Evolutionary conservation across 2,888 invertebrate species (phyloP), one percentile per base, ranked within the genome.

Genomic region (Neoaliturus tenellus): DNA sequence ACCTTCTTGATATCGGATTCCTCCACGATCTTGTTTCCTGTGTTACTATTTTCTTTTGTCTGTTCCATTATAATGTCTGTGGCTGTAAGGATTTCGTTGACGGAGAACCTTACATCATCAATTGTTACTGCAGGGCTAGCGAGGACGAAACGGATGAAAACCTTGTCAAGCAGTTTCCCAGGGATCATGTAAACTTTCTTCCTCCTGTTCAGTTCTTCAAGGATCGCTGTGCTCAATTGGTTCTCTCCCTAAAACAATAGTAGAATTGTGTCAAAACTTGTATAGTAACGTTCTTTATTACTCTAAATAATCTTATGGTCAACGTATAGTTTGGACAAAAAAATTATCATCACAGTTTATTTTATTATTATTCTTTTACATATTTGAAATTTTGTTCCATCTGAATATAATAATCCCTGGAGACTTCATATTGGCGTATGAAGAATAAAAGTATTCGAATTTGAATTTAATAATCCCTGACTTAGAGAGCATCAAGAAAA

Each of bases 181-280:
- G 93, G 92, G 87, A 94, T 94, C 89, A 98, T 92, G 89, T 96
- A 98, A 82, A 98, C 93, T 86, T 95, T 93, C 88, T 95, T 96
- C 83, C 95, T 93, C 48, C 93, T 93, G 86, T 94, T 96, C 71
- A 98, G 91, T 82, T 92, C 93, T 82, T 95, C 94, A 75, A 97
- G 89, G 39, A 98, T 90, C 67, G 92, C 90, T 88, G 95, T 95
- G 0, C 96, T 97, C 5, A 93, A 88, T 51, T 91, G 91, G 89
- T 97, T 94, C 0, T 94, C 93, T 0, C 94, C 95, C 93, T 93
- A 87, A 44, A 44, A 44, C 44, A 44, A n/a, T n/a, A n/a, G n/a
- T n/a, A n/a, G n/a, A n/a, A n/a, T n/a, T n/a, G n/a, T n/a, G n/a
- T n/a, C n/a, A n/a, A n/a, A n/a, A n/a, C n/a, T n/a, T n/a, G n/a